Evolutionary conservation across 1,140 invertebrate genomes (phyloP), one percentile per base, ranked within the genome.

Genomic region (Mactra quadrangularis): DNA sequence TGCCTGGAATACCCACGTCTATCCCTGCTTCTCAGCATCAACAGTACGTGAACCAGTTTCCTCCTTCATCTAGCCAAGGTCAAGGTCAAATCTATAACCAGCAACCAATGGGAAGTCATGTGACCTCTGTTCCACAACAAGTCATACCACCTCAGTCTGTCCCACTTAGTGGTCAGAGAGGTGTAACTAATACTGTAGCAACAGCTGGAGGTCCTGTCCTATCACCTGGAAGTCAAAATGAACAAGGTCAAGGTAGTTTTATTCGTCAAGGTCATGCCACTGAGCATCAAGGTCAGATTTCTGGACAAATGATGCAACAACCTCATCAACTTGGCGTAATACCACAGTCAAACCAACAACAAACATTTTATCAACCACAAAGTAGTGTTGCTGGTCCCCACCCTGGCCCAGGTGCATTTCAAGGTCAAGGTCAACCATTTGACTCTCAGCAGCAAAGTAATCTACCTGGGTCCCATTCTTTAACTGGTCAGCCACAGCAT

Each of bases 131-230:
- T 3, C 15, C 35, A 38, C 38, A 50, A 52, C 64, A 31, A 41
- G 64, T 47, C 7, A n/a, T 57, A n/a, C 70, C 70, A 19, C 70
- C 70, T 22, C 52, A 55, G 19, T 72, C 70, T 0, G 31, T 72
- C 31, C 31, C 70, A 38, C 0, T 38, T 25, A 72, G 45, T 27
- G 33, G 33, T 62, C 64, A 68, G 27, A 76, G 33, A 22, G 85
- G 82, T 31, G 38, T 45, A 35, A 89, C 87, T 13, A 85, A 74
- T 35, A 88, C 85, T 19, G 88, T 89, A 2, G 86, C 87, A 38
- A 50, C 88, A 41, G 60, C 82, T 13, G 77, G 77, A 29, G 85
- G 77, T 27, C 88, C 88, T 35, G 83, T 89, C 22, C 31, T 86
- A 15, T 88, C 87, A 11, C 84, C 86, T n/a, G 82, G 77, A 53